Base-by-base conservation (phyloP, 2,888 invertebrate genomes). In the Agrochola lychnidis region DNA sequence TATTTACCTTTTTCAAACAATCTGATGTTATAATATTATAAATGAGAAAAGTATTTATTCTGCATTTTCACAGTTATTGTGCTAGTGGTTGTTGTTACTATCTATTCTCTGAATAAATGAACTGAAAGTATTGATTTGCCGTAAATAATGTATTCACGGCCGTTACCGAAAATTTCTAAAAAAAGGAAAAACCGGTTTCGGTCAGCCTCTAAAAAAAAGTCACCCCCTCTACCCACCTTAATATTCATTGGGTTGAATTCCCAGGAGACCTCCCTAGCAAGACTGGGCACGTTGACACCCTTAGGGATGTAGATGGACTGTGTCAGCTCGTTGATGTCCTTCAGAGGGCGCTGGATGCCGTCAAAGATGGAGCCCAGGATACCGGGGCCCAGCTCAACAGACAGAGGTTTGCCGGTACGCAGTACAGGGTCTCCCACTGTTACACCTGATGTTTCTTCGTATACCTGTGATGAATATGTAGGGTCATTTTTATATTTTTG, bases 341-440 rank as follows among this genome's bases (percentile, higher is more conserved):
- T 99, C 91, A 99, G 95, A 0, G 99, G 99, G 92, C 99, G 98
- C 97, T 99, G 99, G 96, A 99, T 99, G 97, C 99, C 99, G 97
- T 99, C 99, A 97, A 99, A 99, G 97, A 99, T 99, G 94, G 99
- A 99, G 87, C 99, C 99, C 97, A 99, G 98, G 95, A 99, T 99
- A 92, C 99, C 99, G 70, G 99, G 99, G 12, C 99, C 99, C 76
- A 99, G 97, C 95, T 99, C 99, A 59, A 99, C 99, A 9, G 99
- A 99, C 73, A 99, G 97, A 0, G 99, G 99, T 96, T 99, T 99
- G 88, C 99, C 99, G 0, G 99, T 99, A 91, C 99, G 97, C 87
- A 99, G 97, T 36, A 99, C 99, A 72, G 99, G 99, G 97, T 99
- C 99, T 51, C 99, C 99, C 19, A 99, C 99, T 7, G 99, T 99